Evolutionary conservation across 2,113 vertebrate species (phyloP), one percentile per base, ranked within the genome.

Genomic region (Zingel zingel): DNA sequence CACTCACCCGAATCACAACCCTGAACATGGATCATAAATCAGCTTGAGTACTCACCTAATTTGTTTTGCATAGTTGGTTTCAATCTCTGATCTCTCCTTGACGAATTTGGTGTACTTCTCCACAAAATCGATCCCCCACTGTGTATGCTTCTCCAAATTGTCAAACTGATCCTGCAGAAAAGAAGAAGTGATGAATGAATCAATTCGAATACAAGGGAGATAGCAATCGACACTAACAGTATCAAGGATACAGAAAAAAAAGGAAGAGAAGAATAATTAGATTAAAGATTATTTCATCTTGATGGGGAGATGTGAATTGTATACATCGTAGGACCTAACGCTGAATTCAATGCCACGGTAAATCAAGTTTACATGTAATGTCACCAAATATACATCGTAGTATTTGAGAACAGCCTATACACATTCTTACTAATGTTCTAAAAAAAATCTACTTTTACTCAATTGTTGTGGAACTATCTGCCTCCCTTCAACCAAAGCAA

Each of bases 91-190:
- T 86, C 98, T 94, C 77, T 99, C 98, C 92, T 98, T 99, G 2
- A 99, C 97, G 86, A 99, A 99, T 95, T 99, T 99, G 94, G 96
- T 96, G 94, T 98, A 99, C 90, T 96, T 97, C 86, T 99, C 98
- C 82, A 97, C 93, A 80, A 97, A 97, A 74, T 99, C 98, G 77
- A 99, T 99, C 51, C 97, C 97, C 96, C 97, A 97, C 83, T 99
- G 98, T 0, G 97, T 98, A 61, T 99, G 98, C 93, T 97, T 98
- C 93, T 99, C 98, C 89, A 98, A 94, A 95, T 97, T 98, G 94
- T 99, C 97, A 97, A 98, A 99, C 92, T 99, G 98, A 95, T 99
- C 98, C 98, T 99, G 96, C 83, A 91, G 86, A 57, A n/a, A 67
- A 76, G 48, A 84, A 64, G 39, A 81, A 57, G 5, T 2, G 1